Conservation (phyloP, 1,140 invertebrate species). For the Agraylea sexmaculata region DNA sequence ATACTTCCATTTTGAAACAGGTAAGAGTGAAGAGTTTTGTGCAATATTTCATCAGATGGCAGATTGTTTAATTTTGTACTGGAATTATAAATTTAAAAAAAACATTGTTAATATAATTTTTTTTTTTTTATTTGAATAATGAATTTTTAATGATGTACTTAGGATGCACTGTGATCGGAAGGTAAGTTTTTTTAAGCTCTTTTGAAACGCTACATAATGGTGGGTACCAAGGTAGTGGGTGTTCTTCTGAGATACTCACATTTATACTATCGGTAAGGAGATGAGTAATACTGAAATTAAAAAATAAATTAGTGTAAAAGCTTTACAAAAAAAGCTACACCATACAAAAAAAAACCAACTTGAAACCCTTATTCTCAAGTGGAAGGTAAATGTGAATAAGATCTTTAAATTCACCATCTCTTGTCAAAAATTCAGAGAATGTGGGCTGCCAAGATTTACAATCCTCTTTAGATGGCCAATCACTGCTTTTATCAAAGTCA, state of each 20-base stretch:
- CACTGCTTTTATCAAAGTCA: slow-evolving; percentile 30
- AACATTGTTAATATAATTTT: slow-evolving; percentile 2
- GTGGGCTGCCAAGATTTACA: slow-evolving; percentile 23
- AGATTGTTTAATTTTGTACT: slow-evolving; percentile 12
- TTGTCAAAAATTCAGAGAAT: slow-evolving; percentile 30
- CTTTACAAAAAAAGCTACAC: slow-evolving; percentile 6
- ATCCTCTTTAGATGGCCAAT: slow-evolving; percentile 30
- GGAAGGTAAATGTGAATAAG: slow-evolving; percentile 51
- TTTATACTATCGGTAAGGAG: slow-evolving; percentile 48
- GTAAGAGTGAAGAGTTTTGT: slow-evolving; percentile 42
- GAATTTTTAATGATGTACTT: slow-evolving; percentile 5
- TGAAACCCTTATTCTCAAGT: slow-evolving; percentile 63
- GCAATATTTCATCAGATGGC: slow-evolving; percentile 21
- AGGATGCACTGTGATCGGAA: slow-evolving; percentile 23
- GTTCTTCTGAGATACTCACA: slow-evolving; percentile 44
- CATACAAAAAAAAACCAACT: slow-evolving; percentile 39
- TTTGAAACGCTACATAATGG: slow-evolving; percentile 47
- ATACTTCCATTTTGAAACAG: slow-evolving; percentile 32
- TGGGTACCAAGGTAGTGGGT: slow-evolving; percentile 63
- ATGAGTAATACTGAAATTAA: slow-evolving; percentile 34
- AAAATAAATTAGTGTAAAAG: slow-evolving; percentile 11
- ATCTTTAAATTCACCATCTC: slow-evolving; percentile 14
- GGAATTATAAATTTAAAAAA: slow-evolving; percentile 9
- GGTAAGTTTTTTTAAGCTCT: slow-evolving; percentile 33
- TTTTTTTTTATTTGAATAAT: neutral